phyloP scores from a whole-genome alignment of 1,140 invertebrate species.

The Centruroides vittatus region DNA sequence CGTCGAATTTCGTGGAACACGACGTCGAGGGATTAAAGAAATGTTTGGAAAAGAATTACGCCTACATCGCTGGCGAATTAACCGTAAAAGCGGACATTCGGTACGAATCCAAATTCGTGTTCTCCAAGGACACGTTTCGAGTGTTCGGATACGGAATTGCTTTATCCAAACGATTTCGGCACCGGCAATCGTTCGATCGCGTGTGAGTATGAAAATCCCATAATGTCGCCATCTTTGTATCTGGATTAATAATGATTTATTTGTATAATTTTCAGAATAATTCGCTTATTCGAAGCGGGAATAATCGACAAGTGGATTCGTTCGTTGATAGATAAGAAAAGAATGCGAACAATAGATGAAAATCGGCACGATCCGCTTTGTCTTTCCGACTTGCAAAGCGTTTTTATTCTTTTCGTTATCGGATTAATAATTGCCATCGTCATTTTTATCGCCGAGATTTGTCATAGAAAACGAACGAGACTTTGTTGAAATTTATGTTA shows the following conservation, averaged over 20 bases:
- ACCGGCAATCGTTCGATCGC: not conserved
- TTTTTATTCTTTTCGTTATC: not conserved
- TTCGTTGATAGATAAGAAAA: not conserved
- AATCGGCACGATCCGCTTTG: not conserved
- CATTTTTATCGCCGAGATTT: too few relatives aligned
- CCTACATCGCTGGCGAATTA: constrained; percentile 11
- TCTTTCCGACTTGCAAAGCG: not conserved
- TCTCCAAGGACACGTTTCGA: constrained; percentile 8
- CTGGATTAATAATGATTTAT: not conserved
- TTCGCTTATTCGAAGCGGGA: not conserved
- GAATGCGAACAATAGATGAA: not conserved
- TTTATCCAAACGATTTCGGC: not conserved
- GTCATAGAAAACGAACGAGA: too few relatives aligned
- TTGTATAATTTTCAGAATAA: not conserved
- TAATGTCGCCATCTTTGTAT: not conserved
- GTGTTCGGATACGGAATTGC: constrained; percentile 11
- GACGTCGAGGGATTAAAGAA: constrained; percentile 7
- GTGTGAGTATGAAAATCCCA: not conserved
- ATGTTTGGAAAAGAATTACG: constrained; percentile 4
- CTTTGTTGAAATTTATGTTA: too few relatives aligned
- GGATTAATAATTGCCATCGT: not conserved
- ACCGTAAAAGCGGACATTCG: constrained; percentile 9
- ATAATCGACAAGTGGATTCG: not conserved
- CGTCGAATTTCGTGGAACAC: constrained; percentile 1
- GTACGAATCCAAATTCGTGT: constrained; percentile 1